Base-by-base conservation (phyloP, 2,797 vertebrate genomes). In the Lindbergichthys nudifrons region DNA sequence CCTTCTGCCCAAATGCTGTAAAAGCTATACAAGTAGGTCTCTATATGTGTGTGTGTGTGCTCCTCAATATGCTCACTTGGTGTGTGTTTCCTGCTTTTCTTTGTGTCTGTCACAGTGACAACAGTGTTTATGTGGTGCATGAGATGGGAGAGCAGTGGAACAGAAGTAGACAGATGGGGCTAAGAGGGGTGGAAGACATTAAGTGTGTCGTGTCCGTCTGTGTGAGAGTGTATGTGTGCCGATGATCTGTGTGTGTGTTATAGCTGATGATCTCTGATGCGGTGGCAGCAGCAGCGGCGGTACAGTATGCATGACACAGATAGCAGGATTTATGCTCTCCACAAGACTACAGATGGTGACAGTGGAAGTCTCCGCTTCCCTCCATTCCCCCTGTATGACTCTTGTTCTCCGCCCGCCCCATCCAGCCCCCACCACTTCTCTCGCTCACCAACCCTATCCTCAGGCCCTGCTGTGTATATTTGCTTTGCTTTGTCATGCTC, bases 291-390 rank as follows among this genome's bases (percentile, higher is more conserved):
- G 80, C 73, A 76, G 85, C 8, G 7, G 85, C 8, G 7, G 32
- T 89, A 89, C 83, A 84, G 89, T 87, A 85, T 91, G 83, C 83
- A 80, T 91, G 91, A 93, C 88, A 92, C 82, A 93, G 83, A 92
- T 89, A 90, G 89, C 62, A 81, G 90, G 91, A 91, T 92, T 93
- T 90, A 88, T 85, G 80, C 73, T 85, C 83, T 86, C 57, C 67
- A 84, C 75, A 73, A 86, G 84, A 83, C 82, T 88, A 83, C 84
- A 88, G 87, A 90, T 83, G 85, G 86, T 77, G 88, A 87, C 88
- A 86, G 72, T 88, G 84, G 80, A 89, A 88, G 82, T 82, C 87
- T 89, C 59, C 71, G 81, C 78, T 64, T 79, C 83, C 70, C 66
- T 84, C 72, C 62, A 42, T 67, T 59, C 71, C 69, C 75, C 70